Evolutionary conservation across 92 coral and sea anemone species (phyloP), one percentile per base, ranked within the genome.

Genomic region (Phenganax marumi): DNA sequence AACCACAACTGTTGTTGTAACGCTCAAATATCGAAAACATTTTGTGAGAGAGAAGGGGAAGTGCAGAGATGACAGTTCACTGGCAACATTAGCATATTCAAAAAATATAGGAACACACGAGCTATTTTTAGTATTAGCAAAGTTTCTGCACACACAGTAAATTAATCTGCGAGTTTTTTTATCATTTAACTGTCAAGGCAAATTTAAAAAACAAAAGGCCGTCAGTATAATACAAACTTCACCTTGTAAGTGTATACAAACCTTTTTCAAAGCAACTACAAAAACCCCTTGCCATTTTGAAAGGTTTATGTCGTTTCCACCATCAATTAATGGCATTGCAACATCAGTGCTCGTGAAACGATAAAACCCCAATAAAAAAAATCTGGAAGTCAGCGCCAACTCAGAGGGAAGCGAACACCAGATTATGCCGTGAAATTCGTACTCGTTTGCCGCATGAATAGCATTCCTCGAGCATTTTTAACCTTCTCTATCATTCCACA

Each of bases 241-340:
- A 73, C 60, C 64, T 54, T 57, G 77, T 72, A 66, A 54, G 52
- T 56, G 51, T 55, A 62, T 23, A n/a, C 86, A 66, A 73, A 96
- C 99, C 97, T 92, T 96, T 76, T 97, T 90, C 80, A 96, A 86
- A 51, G 96, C 85, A 65, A 85, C 81, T 70, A 91, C 88, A 75
- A 96, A 91, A 84, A 96, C 81, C 69, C 99, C 99, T 85, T 92
- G 89, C 96, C 99, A 96, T 85, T 92, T 94, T 21, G 99, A 85
- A 50, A 87, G 84, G 86, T 66, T 18, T 0, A 62, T 53, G 47
- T 78, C 73, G 25, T 47, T 78, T 18, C 83, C 83, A 61, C 83
- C 83, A 46, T 78, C 83, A 18, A 62, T 78, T 3, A 78, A 60
- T 50, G 83, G 83, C 83, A 78, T 78, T 3, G 71, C 83, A 43